These are phyloP conservation scores for Rhinoptilus africanus DNA, from an alignment of 2,113 vertebrate genomes.

Conservation along the genomic window DNA sequence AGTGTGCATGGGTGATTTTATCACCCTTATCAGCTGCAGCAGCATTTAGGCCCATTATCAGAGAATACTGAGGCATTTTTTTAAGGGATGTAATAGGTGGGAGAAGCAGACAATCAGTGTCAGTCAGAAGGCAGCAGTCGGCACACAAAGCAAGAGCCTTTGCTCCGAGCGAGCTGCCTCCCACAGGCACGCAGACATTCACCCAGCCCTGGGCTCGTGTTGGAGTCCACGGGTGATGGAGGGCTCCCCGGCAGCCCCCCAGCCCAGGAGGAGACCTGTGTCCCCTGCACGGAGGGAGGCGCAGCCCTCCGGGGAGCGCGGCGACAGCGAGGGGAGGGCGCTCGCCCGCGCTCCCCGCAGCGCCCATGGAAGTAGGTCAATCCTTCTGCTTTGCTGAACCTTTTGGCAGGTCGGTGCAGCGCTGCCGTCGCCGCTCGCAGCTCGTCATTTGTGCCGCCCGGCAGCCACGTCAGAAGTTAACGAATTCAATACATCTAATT, in stretches of 20 bases:
- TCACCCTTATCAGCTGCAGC: constrained; percentile 14
- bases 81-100: not conserved
- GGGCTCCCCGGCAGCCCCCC: not conserved
- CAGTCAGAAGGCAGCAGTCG: not conserved
- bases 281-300: not conserved
- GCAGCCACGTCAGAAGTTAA: constrained; percentile 53
- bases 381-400: constrained; percentile 68
- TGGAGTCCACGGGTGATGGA: not conserved
- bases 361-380: constrained; percentile 65
- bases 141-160: not conserved
- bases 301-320: not conserved
- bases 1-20: constrained; percentile 3
- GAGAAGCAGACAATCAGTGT: not conserved
- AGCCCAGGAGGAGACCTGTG: not conserved
- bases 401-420: not conserved
- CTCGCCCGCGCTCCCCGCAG: not conserved
- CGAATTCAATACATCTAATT: constrained; percentile 62
- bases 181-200: not conserved
- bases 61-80: not conserved
- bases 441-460: not conserved
- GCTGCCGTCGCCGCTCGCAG: not conserved
- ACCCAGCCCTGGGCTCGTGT: accelerated
- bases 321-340: not conserved
- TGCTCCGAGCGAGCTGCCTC: not conserved
- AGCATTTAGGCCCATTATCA: constrained; percentile 10